Conservation (phyloP, 23 tunicate species). For the Oikopleura albicans region DNA sequence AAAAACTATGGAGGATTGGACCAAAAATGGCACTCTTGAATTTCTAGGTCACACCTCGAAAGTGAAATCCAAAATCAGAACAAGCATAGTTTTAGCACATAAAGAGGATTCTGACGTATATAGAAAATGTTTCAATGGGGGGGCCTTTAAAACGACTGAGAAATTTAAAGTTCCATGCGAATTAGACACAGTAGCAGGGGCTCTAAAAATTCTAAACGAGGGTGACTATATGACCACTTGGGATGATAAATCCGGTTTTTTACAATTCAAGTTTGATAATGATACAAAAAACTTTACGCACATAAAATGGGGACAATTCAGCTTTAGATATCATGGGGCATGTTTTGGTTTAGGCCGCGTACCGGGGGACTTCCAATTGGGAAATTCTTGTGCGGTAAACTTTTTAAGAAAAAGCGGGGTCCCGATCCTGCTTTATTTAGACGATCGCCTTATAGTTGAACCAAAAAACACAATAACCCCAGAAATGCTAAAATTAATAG, state of each 20-base stretch:
- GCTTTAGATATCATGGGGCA: background rate
- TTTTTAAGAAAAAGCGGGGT: background rate
- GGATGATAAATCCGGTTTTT: background rate
- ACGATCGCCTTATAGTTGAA: background rate
- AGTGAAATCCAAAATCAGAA: background rate
- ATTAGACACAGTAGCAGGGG: background rate
- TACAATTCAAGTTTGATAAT: background rate
- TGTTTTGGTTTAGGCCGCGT: background rate
- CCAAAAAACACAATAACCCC: background rate
- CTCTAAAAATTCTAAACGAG: background rate
- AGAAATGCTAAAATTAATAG: background rate
- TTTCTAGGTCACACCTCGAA: background rate
- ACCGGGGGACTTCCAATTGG: background rate
- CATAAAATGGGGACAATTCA: background rate
- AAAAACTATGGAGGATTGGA: background rate
- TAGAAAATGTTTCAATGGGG: background rate
- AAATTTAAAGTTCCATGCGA: background rate
- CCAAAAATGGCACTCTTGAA: background rate
- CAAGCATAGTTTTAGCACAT: background rate
- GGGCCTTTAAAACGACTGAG: background rate
- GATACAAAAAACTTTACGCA: background rate
- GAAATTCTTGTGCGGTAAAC: background rate
- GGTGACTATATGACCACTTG: background rate
- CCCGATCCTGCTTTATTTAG: background rate
- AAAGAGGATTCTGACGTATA: background rate